A percentile compares a stretch with the other conserved stretches of the same genome.
Conservation (phyloP, 2,797 vertebrate genomes). For the Diceros bicornis region DNA sequence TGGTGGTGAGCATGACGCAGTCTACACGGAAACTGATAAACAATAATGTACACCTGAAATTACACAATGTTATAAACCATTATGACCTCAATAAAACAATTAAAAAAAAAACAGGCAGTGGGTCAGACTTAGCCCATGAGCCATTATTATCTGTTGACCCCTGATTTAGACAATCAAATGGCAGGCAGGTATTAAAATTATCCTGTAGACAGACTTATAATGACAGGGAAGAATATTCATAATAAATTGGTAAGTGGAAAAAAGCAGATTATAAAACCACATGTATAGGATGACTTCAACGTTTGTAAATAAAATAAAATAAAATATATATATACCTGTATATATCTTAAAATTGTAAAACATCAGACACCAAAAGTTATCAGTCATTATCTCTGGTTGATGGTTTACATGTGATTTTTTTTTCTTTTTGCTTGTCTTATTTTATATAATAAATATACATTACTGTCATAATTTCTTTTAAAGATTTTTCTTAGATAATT, state of each 20-base stretch:
- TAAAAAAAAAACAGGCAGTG: not conserved
- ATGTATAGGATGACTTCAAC: not conserved
- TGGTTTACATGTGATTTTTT: not conserved
- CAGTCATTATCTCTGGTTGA: not conserved
- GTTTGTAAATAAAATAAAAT: not conserved
- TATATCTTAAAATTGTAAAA: not conserved
- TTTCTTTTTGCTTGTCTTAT: not conserved
- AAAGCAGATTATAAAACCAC: not conserved
- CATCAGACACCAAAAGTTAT: not conserved
- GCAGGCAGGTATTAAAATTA: not conserved
- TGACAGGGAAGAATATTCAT: not conserved
- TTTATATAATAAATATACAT: not conserved
- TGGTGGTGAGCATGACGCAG: too few relatives aligned
- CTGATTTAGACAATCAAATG: not conserved
- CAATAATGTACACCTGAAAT: too few relatives aligned
- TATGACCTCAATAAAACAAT: too few relatives aligned
- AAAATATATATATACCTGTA: not conserved
- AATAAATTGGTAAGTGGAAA: not conserved
- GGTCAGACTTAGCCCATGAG: not conserved
- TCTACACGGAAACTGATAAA: too few relatives aligned
- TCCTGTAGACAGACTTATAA: not conserved
- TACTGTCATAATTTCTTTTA: not conserved
- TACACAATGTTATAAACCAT: too few relatives aligned
- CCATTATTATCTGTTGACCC: not conserved
- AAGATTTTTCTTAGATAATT: constrained; percentile 21